These are phyloP conservation scores for Brachynemurus nebulosus DNA, from an alignment of 2,888 invertebrate genomes.

Conservation along the genomic window DNA sequence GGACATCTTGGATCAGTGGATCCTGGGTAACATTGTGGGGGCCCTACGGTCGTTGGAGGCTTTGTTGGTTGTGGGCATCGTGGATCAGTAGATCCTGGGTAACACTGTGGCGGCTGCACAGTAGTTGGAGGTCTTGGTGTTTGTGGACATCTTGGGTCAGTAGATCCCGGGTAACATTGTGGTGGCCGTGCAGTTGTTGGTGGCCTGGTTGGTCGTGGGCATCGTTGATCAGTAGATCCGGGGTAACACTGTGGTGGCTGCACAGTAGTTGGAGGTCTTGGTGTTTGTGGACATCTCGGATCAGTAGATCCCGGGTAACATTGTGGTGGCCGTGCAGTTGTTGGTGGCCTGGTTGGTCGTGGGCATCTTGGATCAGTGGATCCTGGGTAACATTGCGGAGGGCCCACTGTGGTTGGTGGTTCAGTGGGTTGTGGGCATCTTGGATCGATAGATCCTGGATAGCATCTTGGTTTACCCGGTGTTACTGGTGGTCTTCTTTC, in stretches of 20 bases:
- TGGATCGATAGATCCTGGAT: conserved; percentile 24
- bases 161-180: conserved; percentile 23
- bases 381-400: conserved; percentile 26
- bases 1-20: conserved; percentile 26
- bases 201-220: conserved; percentile 20
- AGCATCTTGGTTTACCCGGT: conserved; percentile 20
- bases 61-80: conserved; percentile 23
- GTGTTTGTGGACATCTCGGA: conserved; percentile 22
- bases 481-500: conserved; percentile 20
- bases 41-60: conserved; percentile 21
- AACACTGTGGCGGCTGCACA: conserved; percentile 24
- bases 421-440: conserved; percentile 22
- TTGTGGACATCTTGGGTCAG: conserved; percentile 25
- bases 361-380: conserved; percentile 27
- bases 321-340: conserved; percentile 19
- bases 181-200: conserved; percentile 24
- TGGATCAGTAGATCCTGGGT: conserved; percentile 27
- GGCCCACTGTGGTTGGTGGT: conserved; percentile 19
- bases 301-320: conserved; percentile 29
- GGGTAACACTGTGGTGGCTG: conserved; percentile 19
- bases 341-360: conserved; percentile 13
- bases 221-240: conserved; percentile 23
- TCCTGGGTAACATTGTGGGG: conserved; percentile 22
- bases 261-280: conserved; percentile 22
- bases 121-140: conserved; percentile 19